These are phyloP conservation scores for Melikaiella ostensackeni DNA, from an alignment of 2,888 invertebrate species.

Conservation along the genomic window DNA sequence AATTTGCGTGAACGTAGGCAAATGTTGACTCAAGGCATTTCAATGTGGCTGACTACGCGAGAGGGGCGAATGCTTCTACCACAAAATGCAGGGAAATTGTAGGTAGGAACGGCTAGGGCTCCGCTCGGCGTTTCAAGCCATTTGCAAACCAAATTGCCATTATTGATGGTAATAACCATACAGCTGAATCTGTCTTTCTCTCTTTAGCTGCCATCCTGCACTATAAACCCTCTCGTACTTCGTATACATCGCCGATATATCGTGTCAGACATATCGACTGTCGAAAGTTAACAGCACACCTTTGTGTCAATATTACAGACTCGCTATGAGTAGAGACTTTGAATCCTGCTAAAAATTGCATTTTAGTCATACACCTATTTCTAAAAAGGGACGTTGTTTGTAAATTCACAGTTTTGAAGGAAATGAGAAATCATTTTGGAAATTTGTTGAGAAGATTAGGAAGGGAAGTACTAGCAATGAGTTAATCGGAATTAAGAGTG, in stretches of 20 bases:
- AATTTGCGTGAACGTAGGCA: conserved; percentile 74
- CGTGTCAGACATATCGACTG: conserved; percentile 58
- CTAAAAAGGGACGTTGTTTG: not conserved
- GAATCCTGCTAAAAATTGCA: not conserved
- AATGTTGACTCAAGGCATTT: conserved; percentile 75
- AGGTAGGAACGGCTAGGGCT: conserved; percentile 70
- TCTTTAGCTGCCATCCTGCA: conserved; percentile 12
- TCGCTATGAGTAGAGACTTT: not conserved
- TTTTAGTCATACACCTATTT: conserved; percentile 12
- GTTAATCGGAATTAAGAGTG: no score
- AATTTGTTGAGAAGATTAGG: no score
- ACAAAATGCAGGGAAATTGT: conserved; percentile 74
- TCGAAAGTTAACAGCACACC: conserved; percentile 62
- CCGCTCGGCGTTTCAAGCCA: conserved; percentile 68
- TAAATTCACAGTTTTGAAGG: not conserved
- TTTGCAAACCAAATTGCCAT: conserved; percentile 77
- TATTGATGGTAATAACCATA: conserved; percentile 76
- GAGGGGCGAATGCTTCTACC: conserved; percentile 64
- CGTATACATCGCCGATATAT: conserved; percentile 8
- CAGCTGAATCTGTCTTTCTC: conserved; percentile 61
- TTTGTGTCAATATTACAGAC: conserved; percentile 55
- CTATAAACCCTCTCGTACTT: conserved; percentile 19
- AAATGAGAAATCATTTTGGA: no score
- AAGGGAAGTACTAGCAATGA: no score
- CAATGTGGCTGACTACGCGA: conserved; percentile 72